Evolutionary conservation across 2,888 invertebrate species (phyloP).

Genomic region (Aromia moschata): DNA sequence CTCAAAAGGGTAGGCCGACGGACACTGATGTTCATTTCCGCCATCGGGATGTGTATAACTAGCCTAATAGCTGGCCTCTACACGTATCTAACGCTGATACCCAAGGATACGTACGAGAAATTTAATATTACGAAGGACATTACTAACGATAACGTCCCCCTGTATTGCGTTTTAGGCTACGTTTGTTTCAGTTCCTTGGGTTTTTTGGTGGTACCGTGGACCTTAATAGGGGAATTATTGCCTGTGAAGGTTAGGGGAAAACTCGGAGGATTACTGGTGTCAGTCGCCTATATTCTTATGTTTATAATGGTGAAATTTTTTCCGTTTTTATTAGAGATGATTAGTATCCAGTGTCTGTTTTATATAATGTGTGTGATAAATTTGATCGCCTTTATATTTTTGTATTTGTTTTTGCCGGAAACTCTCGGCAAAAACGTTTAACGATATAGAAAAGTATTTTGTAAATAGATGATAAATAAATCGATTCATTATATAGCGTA

Average conservation of each 20-base stretch:
- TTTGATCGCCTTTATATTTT: conserved; percentile 61
- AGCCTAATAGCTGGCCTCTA: conserved; percentile 60
- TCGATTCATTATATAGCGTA: too few species aligned
- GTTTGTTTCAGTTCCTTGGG: conserved; percentile 67
- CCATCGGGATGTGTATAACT: conserved; percentile 66
- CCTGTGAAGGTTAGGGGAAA: conserved; percentile 66
- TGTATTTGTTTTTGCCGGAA: conserved; percentile 67
- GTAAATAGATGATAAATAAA: conserved; percentile 15
- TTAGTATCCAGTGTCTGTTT: conserved; percentile 63
- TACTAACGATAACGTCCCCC: conserved; percentile 59
- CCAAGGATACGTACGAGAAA: conserved; percentile 46
- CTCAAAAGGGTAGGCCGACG: conserved; percentile 65
- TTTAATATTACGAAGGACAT: conserved; percentile 47
- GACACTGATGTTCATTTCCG: conserved; percentile 64
- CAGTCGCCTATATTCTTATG: conserved; percentile 67
- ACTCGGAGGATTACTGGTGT: conserved; percentile 65
- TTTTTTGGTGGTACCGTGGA: conserved; percentile 69
- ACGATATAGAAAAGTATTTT: conserved; percentile 66
- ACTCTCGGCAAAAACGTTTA: conserved; percentile 67
- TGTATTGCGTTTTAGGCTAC: conserved; percentile 65
- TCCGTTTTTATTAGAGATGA: conserved; percentile 61
- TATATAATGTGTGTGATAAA: conserved; percentile 64
- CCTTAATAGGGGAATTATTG: conserved; percentile 66
- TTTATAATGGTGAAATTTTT: conserved; percentile 66
- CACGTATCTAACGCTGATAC: conserved; percentile 47